A percentile compares a stretch with the other conserved stretches of the same genome.
Conservation (phyloP, 2,888 invertebrate species). For the Xestia xanthographa region DNA sequence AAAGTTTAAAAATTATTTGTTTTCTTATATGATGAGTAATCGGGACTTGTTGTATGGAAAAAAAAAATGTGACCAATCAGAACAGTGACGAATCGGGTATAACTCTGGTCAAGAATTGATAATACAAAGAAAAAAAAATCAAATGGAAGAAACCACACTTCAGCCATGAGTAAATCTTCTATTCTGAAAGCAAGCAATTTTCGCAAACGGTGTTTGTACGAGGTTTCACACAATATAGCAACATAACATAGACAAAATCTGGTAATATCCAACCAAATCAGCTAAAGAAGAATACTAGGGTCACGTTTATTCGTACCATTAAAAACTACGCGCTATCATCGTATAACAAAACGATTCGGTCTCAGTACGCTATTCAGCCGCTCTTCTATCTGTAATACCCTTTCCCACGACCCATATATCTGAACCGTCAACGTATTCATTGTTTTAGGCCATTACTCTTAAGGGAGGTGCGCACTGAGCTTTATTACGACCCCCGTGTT, state of each 20-base stretch:
- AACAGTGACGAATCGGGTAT: too few species aligned
- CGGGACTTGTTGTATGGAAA: too few species aligned
- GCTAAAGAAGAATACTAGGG: background rate
- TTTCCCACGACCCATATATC: conserved; percentile 54
- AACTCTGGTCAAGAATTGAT: too few species aligned
- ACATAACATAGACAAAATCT: background rate
- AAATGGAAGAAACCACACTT: background rate
- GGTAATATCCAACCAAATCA: background rate
- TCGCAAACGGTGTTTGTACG: background rate
- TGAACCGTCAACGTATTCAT: conserved; percentile 64
- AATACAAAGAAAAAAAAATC: background rate
- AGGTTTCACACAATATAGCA: background rate
- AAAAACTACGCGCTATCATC: conserved; percentile 17
- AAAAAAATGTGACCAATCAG: too few species aligned
- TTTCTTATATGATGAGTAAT: too few species aligned
- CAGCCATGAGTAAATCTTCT: background rate
- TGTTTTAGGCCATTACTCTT: conserved; percentile 65
- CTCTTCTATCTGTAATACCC: conserved; percentile 42
- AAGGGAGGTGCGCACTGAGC: conserved; percentile 52
- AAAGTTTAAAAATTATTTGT: too few species aligned
- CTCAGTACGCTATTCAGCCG: conserved; percentile 13
- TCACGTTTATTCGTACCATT: background rate
- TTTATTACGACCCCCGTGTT: conserved; percentile 58
- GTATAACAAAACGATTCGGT: conserved; percentile 27
- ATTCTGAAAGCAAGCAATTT: background rate